phyloP scores from a whole-genome alignment of 2,113 vertebrate species.

The Psittacula cyanocephala region DNA sequence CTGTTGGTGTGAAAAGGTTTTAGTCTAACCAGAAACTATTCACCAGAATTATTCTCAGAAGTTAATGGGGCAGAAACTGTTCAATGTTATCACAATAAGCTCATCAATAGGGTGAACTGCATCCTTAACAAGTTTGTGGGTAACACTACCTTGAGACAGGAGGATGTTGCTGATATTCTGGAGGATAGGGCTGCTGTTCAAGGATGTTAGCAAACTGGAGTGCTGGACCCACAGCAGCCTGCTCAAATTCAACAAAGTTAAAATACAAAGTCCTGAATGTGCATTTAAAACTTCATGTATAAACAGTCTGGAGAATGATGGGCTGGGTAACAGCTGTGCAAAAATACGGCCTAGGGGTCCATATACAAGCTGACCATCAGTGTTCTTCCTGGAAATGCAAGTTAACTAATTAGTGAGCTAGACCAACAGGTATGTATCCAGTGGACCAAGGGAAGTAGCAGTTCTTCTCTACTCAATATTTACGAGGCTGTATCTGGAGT shows the following conservation, averaged over 20 bases:
- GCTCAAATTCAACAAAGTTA: background rate
- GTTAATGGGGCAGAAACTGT: background rate
- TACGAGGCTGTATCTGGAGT: background rate
- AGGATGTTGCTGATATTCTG: fast-evolving
- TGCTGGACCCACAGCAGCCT: background rate
- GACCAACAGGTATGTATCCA: background rate
- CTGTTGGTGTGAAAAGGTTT: background rate
- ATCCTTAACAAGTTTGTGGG: background rate
- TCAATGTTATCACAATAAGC: background rate
- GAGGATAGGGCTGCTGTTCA: background rate
- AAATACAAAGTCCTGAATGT: background rate
- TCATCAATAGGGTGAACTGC: background rate
- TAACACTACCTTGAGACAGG: fast-evolving
- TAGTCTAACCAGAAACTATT: background rate
- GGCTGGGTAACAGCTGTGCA: background rate
- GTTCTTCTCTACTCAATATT: background rate
- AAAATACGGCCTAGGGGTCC: background rate
- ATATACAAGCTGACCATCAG: background rate
- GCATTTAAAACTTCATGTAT: background rate
- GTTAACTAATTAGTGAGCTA: background rate
- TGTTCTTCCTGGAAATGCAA: background rate
- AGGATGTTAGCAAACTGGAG: background rate
- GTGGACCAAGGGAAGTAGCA: background rate
- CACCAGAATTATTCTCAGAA: background rate
- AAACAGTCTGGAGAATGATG: background rate